phyloP scores from a whole-genome alignment of 2,888 invertebrate genomes.

The Trissolcus japonicus region DNA sequence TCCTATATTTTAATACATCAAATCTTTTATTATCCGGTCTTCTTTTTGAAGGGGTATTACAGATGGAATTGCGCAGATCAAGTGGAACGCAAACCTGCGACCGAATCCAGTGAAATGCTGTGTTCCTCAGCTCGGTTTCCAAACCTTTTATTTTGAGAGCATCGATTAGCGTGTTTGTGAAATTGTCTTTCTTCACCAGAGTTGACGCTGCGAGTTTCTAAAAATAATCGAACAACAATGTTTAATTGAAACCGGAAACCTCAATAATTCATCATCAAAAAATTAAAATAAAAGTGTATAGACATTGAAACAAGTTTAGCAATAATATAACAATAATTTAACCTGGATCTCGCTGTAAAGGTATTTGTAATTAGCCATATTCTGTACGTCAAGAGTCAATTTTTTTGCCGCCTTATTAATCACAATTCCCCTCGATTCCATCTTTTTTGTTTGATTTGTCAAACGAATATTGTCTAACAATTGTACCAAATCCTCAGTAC shows the following conservation, averaged over 20 bases:
- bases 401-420: slow-evolving; percentile 87
- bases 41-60: neutral
- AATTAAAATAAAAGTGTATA: neutral
- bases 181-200: slow-evolving; percentile 85
- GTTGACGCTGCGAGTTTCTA: slow-evolving; percentile 88
- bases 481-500: neutral
- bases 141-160: slow-evolving; percentile 87
- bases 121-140: slow-evolving; percentile 89
- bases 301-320: neutral
- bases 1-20: slow-evolving; percentile 20
- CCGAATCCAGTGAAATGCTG: slow-evolving; percentile 89
- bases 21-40: neutral
- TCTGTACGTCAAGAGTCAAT: slow-evolving; percentile 87
- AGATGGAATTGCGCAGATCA: neutral
- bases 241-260: neutral
- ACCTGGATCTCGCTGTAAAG: slow-evolving; percentile 90
- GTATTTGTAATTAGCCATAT: slow-evolving; percentile 85
- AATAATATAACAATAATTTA: slow-evolving; percentile 51
- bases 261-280: neutral
- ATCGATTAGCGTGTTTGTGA: slow-evolving; percentile 85
- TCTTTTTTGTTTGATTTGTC: slow-evolving; percentile 13
- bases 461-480: neutral
- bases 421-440: slow-evolving; percentile 79
- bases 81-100: slow-evolving; percentile 72
- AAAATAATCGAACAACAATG: slow-evolving; percentile 50